Evolutionary conservation across 2,113 vertebrate species (phyloP).

Genomic region (Arothron firmamentum): DNA sequence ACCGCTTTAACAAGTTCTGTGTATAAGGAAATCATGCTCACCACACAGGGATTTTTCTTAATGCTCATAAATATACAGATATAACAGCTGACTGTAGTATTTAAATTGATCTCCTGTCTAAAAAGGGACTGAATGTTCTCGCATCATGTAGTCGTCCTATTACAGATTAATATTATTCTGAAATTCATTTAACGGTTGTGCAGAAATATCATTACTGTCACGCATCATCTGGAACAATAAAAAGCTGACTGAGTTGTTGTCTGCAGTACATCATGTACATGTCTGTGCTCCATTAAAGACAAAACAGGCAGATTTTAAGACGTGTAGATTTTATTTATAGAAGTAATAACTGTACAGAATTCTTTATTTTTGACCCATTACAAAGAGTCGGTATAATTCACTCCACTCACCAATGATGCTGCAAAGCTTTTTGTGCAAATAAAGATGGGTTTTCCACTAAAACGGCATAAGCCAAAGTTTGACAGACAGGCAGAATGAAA

Average conservation of each 20-base stretch:
- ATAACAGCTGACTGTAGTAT: too few relatives aligned
- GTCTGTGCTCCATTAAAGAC: background rate
- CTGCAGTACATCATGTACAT: background rate
- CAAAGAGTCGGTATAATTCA: conserved; percentile 20
- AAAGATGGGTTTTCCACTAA: conserved; percentile 11
- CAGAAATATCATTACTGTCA: conserved; percentile 6
- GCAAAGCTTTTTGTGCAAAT: conserved; percentile 58
- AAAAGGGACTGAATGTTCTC: conserved; percentile 20
- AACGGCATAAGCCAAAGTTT: conserved; percentile 24
- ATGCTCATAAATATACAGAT: too few relatives aligned
- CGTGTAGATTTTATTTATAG: conserved; percentile 61
- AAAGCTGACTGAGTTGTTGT: conserved; percentile 14
- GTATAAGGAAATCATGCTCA: too few relatives aligned
- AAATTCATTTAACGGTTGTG: background rate
- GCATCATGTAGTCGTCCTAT: conserved; percentile 6
- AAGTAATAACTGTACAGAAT: conserved; percentile 64
- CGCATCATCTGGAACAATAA: conserved; percentile 46
- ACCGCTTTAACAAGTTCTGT: too few relatives aligned
- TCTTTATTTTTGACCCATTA: conserved; percentile 33
- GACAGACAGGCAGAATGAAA: conserved; percentile 17
- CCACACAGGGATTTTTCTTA: too few relatives aligned
- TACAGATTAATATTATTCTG: background rate
- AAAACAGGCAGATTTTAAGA: conserved; percentile 32
- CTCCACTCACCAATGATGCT: conserved; percentile 29
- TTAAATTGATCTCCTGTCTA: background rate